Base-by-base conservation (phyloP, 2,113 vertebrate species). In the Xenopus laevis region DNA sequence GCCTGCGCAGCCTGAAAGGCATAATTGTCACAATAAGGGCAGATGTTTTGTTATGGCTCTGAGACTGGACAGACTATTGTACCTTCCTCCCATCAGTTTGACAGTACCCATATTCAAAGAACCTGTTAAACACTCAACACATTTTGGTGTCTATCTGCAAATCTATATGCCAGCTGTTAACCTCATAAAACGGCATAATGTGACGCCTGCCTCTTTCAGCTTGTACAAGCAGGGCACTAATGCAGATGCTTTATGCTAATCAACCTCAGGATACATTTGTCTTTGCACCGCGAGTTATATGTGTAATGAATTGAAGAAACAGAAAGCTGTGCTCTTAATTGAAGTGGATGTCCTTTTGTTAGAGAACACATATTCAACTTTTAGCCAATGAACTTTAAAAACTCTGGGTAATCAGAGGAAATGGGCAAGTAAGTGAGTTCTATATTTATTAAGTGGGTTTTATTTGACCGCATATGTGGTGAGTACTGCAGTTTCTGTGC, bases 41-140 rank as follows among this genome's bases (percentile, higher is more conserved):
- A 86, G 71, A 66, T 86, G 81, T 86, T 84, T 81, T 72, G 66
- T 67, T 79, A 80, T 83, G 83, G 84, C 81, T 79, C 71, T 82
- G 81, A 85, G 79, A 83, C 71, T 79, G 73, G 79, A 67, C 78
- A 82, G 83, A 78, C 58, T 74, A 78, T 82, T 83, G 83, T 79
- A 85, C 84, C 78, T 85, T 77, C 79, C 40, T 82, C 79, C 58
- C 87, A 79, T 76, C 27, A 68, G 30, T 79, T 82, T 79, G 78
- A 81, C 63, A 79, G 55, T 78, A 10, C 66, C 27, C 78, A 80
- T 79, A 75, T 81, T 30, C 82, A 81, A 83, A 70, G 78, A 70
- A 83, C 23, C n/a, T 77, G 66, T 78, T 74, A 71, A 79, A 77
- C 33, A 58, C 44, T 72, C 81, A 80, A 78, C 77, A 71, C 68